Evolutionary conservation across 2,113 vertebrate species (phyloP).

Genomic region (Xiphophorus couchianus): DNA sequence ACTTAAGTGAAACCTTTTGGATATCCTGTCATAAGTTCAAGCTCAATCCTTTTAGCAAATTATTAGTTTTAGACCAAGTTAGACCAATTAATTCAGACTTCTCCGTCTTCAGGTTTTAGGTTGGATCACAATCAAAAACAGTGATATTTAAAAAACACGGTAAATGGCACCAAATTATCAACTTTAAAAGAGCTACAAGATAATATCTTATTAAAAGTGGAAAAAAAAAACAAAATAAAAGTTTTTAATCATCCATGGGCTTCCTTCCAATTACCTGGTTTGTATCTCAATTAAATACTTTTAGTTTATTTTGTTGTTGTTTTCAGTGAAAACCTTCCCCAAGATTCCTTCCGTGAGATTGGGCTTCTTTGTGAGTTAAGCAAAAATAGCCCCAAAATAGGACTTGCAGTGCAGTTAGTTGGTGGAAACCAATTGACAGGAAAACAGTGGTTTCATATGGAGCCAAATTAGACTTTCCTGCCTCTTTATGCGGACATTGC

Average conservation of each 20-base stretch:
- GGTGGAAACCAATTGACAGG: neutral
- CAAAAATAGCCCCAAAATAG: neutral
- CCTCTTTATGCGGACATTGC: neutral
- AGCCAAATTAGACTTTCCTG: neutral
- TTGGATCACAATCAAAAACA: neutral
- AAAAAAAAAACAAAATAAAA: no score
- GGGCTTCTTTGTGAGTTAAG: neutral
- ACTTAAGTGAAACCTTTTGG: no score
- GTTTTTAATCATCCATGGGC: neutral
- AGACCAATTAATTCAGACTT: no score
- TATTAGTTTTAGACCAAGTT: no score
- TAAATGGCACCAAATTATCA: neutral
- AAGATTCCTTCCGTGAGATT: neutral
- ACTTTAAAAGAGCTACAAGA: neutral
- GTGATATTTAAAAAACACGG: neutral
- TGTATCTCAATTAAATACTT: neutral
- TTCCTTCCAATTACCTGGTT: neutral
- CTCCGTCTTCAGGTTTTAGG: no score
- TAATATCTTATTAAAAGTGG: neutral
- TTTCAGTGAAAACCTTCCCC: neutral
- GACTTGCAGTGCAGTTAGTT: neutral
- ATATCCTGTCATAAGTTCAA: no score
- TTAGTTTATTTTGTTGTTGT: neutral
- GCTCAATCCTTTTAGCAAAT: no score
- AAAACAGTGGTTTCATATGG: neutral